phyloP scores from a whole-genome alignment of 2,888 invertebrate genomes.

The Drosophila pegasa region DNA sequence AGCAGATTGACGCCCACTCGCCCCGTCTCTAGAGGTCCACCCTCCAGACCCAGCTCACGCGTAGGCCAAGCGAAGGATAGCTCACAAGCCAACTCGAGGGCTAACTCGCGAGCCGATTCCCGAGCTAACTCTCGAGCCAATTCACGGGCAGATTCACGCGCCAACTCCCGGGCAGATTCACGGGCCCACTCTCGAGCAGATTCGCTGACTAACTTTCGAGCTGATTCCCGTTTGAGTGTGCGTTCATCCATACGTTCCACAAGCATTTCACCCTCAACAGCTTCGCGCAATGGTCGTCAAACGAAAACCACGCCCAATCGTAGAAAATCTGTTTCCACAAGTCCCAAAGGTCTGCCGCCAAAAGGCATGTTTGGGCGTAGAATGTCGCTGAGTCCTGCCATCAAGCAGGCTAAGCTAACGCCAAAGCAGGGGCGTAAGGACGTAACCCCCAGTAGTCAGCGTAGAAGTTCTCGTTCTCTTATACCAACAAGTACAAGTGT shows the following conservation, averaged over 20 bases:
- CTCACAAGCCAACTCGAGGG: slow-evolving; percentile 54
- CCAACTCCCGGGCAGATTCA: slow-evolving; percentile 26
- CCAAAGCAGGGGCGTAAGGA: slow-evolving; percentile 35
- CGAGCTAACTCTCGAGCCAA: slow-evolving; percentile 67
- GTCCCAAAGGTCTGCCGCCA: slow-evolving; percentile 55
- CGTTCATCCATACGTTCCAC: slow-evolving; percentile 67
- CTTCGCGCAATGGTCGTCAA: slow-evolving; percentile 63
- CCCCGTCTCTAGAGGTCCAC: slow-evolving; percentile 70
- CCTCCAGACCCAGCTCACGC: slow-evolving; percentile 70
- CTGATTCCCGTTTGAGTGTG: slow-evolving; percentile 74
- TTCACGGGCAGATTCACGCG: slow-evolving; percentile 51
- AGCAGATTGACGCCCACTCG: slow-evolving; percentile 59
- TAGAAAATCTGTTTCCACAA: slow-evolving; percentile 79
- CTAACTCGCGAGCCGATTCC: slow-evolving; percentile 60
- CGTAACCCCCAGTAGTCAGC: slow-evolving; percentile 19
- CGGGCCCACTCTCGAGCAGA: slow-evolving; percentile 64
- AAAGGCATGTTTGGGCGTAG: slow-evolving; percentile 44
- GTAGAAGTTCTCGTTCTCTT: slow-evolving; percentile 71
- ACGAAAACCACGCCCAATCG: slow-evolving; percentile 55
- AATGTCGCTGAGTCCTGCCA: slow-evolving; percentile 76
- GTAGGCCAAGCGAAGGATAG: slow-evolving; percentile 68
- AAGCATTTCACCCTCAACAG: slow-evolving; percentile 64
- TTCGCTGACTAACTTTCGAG: slow-evolving; percentile 65
- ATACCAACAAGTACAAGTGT: slow-evolving; percentile 72
- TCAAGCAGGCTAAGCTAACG: slow-evolving; percentile 25